Percentiles rank a stretch among this genome's conserved stretches.
phyloP scores from a whole-genome alignment of 2,113 vertebrate genomes.

The Zapornia atra region DNA sequence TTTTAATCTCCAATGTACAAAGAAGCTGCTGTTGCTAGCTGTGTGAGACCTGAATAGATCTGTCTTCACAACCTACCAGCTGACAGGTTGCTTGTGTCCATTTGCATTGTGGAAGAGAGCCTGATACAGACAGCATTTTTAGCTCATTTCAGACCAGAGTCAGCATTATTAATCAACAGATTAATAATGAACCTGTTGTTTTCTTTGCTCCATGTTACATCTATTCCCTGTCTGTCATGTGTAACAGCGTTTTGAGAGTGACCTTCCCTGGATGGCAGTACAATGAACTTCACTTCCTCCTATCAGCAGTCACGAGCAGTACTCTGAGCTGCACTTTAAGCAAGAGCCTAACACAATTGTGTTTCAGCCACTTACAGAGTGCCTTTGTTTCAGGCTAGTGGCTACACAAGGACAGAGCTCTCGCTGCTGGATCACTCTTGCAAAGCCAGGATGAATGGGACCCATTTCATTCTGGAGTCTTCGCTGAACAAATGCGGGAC shows the following conservation, averaged over 20 bases:
- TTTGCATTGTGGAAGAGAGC: neutral
- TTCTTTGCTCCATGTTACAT: constrained; percentile 2
- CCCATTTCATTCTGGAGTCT: constrained; percentile 93
- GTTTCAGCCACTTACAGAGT: constrained; percentile 5
- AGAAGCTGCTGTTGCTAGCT: neutral
- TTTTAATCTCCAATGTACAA: neutral
- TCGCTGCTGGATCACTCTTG: constrained; percentile 88
- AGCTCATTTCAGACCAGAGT: neutral
- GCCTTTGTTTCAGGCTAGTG: constrained; percentile 79
- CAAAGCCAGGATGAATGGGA: constrained; percentile 87
- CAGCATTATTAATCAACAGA: constrained; percentile 32
- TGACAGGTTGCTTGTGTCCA: constrained; percentile 12
- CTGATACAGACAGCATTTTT: neutral
- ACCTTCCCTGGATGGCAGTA: constrained; percentile 44
- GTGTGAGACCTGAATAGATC: neutral
- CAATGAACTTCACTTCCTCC: constrained; percentile 23
- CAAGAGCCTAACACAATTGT: neutral
- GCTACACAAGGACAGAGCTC: constrained; percentile 82
- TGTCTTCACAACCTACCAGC: neutral
- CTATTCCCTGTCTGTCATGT: constrained; percentile 10
- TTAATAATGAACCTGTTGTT: constrained; percentile 57
- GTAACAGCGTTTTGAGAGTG: constrained; percentile 57
- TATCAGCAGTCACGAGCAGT: neutral
- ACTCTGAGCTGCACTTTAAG: neutral
- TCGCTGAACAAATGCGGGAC: constrained; percentile 85